Evolutionary conservation across 2,888 invertebrate genomes (phyloP).

Genomic region (Habrosyne pyritoides): DNA sequence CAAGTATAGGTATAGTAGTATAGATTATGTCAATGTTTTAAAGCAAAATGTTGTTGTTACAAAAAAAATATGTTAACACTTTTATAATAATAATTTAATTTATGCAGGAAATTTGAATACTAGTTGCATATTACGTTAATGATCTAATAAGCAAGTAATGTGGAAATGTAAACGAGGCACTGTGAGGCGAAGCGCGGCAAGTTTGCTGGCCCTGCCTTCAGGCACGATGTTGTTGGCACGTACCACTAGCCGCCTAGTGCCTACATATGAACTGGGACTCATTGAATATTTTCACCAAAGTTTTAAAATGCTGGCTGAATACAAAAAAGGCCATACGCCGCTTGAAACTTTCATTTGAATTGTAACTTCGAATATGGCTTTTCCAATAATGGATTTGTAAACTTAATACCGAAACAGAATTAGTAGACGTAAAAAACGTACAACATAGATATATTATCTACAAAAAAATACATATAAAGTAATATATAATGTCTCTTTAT

Average conservation of each 20-base stretch:
- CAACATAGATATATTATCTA: too few relatives aligned
- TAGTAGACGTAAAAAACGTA: too few relatives aligned
- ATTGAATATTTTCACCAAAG: constrained; percentile 55
- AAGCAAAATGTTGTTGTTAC: too few relatives aligned
- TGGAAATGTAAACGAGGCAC: neutral
- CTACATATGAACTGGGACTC: constrained; percentile 38
- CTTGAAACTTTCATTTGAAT: constrained; percentile 17
- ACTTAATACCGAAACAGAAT: neutral
- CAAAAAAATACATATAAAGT: too few relatives aligned
- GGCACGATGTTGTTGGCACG: constrained; percentile 33
- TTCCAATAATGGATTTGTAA: neutral
- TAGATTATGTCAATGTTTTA: too few relatives aligned
- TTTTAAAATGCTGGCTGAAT: constrained; percentile 53
- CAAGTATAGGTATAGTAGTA: too few relatives aligned
- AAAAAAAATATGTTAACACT: too few relatives aligned
- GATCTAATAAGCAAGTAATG: neutral
- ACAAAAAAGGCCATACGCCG: constrained; percentile 41
- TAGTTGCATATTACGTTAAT: neutral
- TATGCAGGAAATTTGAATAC: too few relatives aligned
- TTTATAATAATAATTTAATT: too few relatives aligned
- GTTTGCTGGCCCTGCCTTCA: neutral
- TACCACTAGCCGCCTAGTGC: constrained; percentile 24
- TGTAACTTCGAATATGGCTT: neutral
- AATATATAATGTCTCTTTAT: too few relatives aligned
- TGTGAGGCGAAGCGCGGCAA: neutral